phyloP scores from a whole-genome alignment of 1,140 invertebrate species.

The Zophobas atratus region DNA sequence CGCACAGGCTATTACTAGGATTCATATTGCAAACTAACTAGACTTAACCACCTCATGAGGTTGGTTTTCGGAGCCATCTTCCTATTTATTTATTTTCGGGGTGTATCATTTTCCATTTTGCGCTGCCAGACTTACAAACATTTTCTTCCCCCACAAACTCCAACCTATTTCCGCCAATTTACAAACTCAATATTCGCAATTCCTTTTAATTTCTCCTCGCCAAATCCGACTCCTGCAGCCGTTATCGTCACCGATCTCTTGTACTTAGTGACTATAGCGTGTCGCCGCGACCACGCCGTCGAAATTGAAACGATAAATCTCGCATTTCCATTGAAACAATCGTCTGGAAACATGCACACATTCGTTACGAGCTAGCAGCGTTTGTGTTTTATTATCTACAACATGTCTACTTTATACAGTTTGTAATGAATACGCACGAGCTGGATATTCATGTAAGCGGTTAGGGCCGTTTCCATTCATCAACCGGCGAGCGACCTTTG shows the following conservation, averaged over 20 bases:
- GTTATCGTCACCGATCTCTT: conserved; percentile 12
- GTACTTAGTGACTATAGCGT: background rate
- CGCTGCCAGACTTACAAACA: too few species aligned
- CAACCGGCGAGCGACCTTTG: background rate
- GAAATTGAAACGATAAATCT: conserved; percentile 43
- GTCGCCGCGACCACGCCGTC: conserved; percentile 17
- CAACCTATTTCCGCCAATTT: too few species aligned
- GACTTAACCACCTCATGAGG: too few species aligned
- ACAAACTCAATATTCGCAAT: too few species aligned
- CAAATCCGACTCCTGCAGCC: background rate
- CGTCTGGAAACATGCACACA: conserved; percentile 37
- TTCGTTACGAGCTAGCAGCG: conserved; percentile 9
- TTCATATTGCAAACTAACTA: too few species aligned
- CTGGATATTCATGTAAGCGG: conserved; percentile 3
- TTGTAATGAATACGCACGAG: conserved; percentile 30
- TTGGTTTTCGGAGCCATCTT: too few species aligned
- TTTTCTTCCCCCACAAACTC: too few species aligned
- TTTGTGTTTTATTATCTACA: conserved; percentile 37
- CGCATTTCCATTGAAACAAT: conserved; percentile 36
- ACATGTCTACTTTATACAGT: conserved; percentile 27
- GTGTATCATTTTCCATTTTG: too few species aligned
- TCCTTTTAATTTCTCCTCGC: too few species aligned
- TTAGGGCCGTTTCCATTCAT: conserved; percentile 27
- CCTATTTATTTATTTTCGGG: too few species aligned
- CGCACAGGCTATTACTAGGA: too few species aligned